These are phyloP conservation scores for Labrus mixtus DNA, from an alignment of 2,113 vertebrate genomes.

Conservation along the genomic window DNA sequence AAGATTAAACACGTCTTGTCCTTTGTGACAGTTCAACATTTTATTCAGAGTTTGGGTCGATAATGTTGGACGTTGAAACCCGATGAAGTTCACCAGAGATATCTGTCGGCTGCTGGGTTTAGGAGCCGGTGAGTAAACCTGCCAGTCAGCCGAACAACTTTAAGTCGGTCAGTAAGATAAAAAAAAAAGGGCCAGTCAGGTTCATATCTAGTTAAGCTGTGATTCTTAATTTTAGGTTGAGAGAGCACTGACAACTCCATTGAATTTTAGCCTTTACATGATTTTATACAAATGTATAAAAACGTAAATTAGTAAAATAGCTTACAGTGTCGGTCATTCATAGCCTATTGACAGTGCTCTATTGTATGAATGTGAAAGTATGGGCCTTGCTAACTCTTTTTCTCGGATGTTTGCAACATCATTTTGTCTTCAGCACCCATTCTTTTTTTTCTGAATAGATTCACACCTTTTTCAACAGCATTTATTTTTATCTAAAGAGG, in stretches of 20 bases:
- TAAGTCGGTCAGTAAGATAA: neutral
- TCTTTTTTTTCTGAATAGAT: no score
- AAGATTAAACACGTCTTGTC: neutral
- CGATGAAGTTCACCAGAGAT: constrained; percentile 70
- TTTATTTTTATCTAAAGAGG: no score
- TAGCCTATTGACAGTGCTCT: no score
- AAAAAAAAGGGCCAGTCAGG: neutral
- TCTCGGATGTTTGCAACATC: no score
- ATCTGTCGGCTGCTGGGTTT: constrained; percentile 66
- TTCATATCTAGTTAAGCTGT: neutral
- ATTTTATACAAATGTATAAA: neutral
- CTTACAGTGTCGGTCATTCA: no score
- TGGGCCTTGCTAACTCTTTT: no score
- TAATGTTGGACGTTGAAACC: constrained; percentile 37
- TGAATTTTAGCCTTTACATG: neutral
- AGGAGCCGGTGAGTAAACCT: constrained; percentile 59
- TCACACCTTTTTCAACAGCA: no score
- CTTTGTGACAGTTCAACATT: neutral
- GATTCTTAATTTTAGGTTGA: neutral
- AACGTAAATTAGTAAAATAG: no score
- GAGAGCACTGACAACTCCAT: neutral
- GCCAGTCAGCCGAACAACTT: constrained; percentile 1
- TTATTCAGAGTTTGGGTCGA: neutral
- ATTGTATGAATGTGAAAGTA: no score
- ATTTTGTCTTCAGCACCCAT: no score